Conservation (phyloP, 2,113 vertebrate genomes). For the Siphamia tubifer region DNA sequence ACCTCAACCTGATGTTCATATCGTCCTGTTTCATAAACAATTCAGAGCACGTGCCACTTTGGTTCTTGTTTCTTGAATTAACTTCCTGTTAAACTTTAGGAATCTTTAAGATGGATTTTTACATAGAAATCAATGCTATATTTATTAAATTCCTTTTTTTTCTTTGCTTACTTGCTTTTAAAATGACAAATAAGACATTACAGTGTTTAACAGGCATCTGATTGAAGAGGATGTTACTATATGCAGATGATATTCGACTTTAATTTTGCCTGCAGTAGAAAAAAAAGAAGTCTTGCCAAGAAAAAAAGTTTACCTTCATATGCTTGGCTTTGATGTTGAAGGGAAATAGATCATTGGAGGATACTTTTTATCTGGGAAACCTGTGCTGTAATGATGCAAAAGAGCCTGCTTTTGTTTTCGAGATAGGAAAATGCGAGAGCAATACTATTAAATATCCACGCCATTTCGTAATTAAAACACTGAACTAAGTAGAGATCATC, state of each 20-base stretch:
- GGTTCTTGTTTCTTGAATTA: no score
- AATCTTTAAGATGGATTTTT: no score
- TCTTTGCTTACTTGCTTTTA: not conserved
- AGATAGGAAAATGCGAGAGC: slow-evolving; percentile 11
- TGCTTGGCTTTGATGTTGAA: not conserved
- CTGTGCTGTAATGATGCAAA: not conserved
- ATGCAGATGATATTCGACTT: slow-evolving; percentile 26
- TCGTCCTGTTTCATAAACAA: slow-evolving; percentile 35
- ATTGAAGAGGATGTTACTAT: not conserved
- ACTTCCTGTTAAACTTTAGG: no score
- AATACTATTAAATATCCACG: not conserved
- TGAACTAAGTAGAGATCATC: slow-evolving; percentile 69
- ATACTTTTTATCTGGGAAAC: no score
- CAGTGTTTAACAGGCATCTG: not conserved
- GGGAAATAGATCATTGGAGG: not conserved
- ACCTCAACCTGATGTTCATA: slow-evolving; percentile 58
- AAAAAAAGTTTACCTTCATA: no score
- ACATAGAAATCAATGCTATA: no score
- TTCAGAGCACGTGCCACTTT: slow-evolving; percentile 27
- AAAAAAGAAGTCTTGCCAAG: no score
- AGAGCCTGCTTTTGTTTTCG: slow-evolving; percentile 22
- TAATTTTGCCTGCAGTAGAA: no score
- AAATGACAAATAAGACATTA: not conserved
- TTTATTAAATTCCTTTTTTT: no score
- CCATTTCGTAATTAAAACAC: slow-evolving; percentile 69